These are phyloP conservation scores for Sphaeramia orbicularis DNA, from an alignment of 2,797 vertebrate genomes.

Conservation along the genomic window DNA sequence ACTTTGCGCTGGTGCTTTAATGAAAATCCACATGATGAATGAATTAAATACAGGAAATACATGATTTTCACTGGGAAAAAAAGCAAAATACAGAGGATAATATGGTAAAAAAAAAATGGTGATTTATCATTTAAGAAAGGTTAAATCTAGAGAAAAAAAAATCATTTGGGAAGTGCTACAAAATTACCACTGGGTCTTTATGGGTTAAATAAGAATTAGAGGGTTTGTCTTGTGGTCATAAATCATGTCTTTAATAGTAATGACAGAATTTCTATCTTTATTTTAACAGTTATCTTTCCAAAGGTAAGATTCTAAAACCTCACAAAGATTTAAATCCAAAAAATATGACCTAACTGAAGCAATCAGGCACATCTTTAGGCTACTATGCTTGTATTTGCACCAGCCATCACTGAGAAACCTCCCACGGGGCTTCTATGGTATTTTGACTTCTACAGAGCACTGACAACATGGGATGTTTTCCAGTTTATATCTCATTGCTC, in stretches of 20 bases:
- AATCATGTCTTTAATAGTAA: neutral
- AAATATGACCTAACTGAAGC: slow-evolving; percentile 1
- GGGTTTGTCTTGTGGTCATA: too few relatives aligned
- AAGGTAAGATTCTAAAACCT: neutral
- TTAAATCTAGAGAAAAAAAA: too few relatives aligned
- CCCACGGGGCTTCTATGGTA: slow-evolving; percentile 38
- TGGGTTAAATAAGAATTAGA: too few relatives aligned
- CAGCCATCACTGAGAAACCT: slow-evolving; percentile 36
- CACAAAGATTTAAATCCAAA: neutral
- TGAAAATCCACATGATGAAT: too few relatives aligned
- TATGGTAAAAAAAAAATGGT: too few relatives aligned
- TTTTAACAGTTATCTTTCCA: neutral
- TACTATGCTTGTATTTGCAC: slow-evolving; percentile 1
- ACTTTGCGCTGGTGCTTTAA: too few relatives aligned
- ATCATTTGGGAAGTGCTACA: too few relatives aligned
- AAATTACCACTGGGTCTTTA: too few relatives aligned
- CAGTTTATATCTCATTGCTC: slow-evolving; percentile 64
- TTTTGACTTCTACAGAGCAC: slow-evolving; percentile 46
- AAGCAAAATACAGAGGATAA: too few relatives aligned
- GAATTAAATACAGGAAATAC: too few relatives aligned
- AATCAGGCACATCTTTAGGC: slow-evolving; percentile 21
- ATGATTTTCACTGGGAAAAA: too few relatives aligned
- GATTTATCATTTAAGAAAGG: too few relatives aligned
- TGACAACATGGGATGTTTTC: slow-evolving; percentile 56
- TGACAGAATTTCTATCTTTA: neutral